phyloP scores from a whole-genome alignment of 2,113 vertebrate genomes.

The Panthera uncia region DNA sequence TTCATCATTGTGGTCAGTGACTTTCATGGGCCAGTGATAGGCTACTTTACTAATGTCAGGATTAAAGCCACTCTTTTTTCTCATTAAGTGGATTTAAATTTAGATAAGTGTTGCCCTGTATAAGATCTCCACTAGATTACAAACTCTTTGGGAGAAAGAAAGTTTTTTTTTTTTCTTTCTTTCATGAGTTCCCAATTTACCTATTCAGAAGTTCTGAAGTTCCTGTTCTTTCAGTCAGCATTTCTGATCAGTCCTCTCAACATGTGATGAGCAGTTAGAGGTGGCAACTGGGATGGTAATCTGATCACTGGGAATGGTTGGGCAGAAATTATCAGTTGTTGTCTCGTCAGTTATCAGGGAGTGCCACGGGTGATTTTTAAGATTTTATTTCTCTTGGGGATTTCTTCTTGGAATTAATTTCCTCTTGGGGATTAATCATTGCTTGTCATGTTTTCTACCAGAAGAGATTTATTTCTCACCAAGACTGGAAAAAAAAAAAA shows the following conservation, averaged over 20 bases:
- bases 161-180: too few relatives aligned
- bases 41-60: neutral
- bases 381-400: slow-evolving; percentile 28
- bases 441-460: slow-evolving; percentile 44
- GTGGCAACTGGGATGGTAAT: neutral
- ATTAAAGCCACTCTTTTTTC: neutral
- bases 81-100: neutral
- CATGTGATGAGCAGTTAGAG: neutral
- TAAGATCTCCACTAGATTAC: neutral
- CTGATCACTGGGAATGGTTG: neutral
- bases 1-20: neutral
- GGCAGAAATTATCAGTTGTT: slow-evolving; percentile 25
- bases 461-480: slow-evolving; percentile 41
- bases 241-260: slow-evolving; percentile 33
- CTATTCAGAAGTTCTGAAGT: neutral
- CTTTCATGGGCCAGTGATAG: neutral
- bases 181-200: neutral
- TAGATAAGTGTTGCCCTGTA: neutral
- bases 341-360: slow-evolving; percentile 34
- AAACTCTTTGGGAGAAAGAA: neutral
- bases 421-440: slow-evolving; percentile 40
- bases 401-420: slow-evolving; percentile 52
- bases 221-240: neutral
- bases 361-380: neutral
- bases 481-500: slow-evolving; percentile 20